Base-by-base conservation (phyloP, 2,888 invertebrate genomes). In the Seira ritae region DNA sequence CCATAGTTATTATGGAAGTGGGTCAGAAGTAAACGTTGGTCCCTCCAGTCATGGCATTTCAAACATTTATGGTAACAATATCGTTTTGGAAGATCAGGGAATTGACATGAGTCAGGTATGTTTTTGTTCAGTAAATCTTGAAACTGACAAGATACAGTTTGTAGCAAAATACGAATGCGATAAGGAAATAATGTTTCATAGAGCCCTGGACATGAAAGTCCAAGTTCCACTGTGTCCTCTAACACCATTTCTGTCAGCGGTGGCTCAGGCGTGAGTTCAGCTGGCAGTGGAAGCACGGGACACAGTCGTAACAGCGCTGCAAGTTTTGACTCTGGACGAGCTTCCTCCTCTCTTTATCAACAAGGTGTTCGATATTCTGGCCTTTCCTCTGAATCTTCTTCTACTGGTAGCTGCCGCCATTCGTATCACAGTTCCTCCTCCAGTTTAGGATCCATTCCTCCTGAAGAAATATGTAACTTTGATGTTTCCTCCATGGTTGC, bases 191-290 rank as follows among this genome's bases (percentile, higher is more conserved):
- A n/a, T n/a, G n/a, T n/a, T 50, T 89, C 90, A n/a, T 92, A 95
- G 94, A 96, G 96, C 90, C 97, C 97, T 65, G 97, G 97, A n/a
- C 94, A 97, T 84, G 97, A 97, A 91, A 97, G 97, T 90, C 97
- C 97, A 15, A 97, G 97, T 68, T 87, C 87, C 12, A 89, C 89
- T 15, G 89, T 87, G 15, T 95, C 95, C 0, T 96, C 96, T 17
- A 89, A 96, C 77, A 96, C 96, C 8, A 96, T 96, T 24, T 95
- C 95, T 0, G 96, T 96, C 60, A 96, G 96, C 0, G 87, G 96
- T 0, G 87, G 89, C 3, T 88, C 87, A 8, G 89, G 88, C 19
- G 89, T 90, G 23, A 89, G 89, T 24, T 84, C 90, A 42, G 89
- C 90, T 68, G 88, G 88, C n/a, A 88, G 88, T 78, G 87, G 88